Conservation (phyloP, 2,888 invertebrate genomes). For the Ceramica pisi region DNA sequence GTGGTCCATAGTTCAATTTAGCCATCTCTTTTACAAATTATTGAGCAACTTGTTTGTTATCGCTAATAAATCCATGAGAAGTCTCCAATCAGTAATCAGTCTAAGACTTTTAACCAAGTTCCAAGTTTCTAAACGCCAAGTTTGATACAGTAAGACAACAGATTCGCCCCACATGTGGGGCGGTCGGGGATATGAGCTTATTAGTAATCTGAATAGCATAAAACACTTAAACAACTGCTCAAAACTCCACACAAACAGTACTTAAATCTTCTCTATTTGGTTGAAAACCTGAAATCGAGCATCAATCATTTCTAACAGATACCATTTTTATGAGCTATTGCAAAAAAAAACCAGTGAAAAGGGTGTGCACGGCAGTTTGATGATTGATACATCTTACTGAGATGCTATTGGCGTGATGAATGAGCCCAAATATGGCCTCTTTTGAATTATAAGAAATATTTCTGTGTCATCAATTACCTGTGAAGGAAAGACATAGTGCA, state of each 20-base stretch:
- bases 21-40: too few relatives aligned
- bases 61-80: too few relatives aligned
- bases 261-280: slow-evolving; percentile 46
- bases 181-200: neutral
- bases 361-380: slow-evolving; percentile 65
- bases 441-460: slow-evolving; percentile 60
- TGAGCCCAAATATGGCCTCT: slow-evolving; percentile 57
- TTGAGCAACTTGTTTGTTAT: too few relatives aligned
- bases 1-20: too few relatives aligned
- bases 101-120: too few relatives aligned
- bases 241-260: slow-evolving; percentile 34
- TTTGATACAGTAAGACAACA: too few relatives aligned
- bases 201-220: neutral
- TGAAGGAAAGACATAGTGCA: slow-evolving; percentile 50
- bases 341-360: slow-evolving; percentile 70
- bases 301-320: slow-evolving; percentile 73
- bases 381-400: slow-evolving; percentile 70
- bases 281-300: slow-evolving; percentile 67
- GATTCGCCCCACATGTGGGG: too few relatives aligned
- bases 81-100: too few relatives aligned
- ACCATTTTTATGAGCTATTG: slow-evolving; percentile 68
- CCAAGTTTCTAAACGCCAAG: too few relatives aligned
- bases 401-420: slow-evolving; percentile 65
- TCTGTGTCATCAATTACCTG: slow-evolving; percentile 58
- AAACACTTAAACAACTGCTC: slow-evolving; percentile 9